Evolutionary conservation across 2,888 invertebrate species (phyloP), one percentile per base, ranked within the genome.

Genomic region (Trilocha varians): DNA sequence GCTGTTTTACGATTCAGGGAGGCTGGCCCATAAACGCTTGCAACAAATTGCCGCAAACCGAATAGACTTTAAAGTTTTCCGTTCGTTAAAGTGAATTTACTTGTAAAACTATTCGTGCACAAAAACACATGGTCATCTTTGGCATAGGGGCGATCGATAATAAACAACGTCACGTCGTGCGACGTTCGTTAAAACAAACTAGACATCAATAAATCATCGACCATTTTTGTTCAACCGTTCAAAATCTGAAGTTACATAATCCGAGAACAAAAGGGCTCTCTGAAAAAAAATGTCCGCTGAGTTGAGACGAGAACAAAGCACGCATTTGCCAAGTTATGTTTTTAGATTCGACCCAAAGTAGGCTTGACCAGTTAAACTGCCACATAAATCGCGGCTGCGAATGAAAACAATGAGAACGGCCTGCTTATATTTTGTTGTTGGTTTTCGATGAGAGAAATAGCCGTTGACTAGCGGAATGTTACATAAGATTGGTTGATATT

Each of bases 331-430:
- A 67, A 70, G 71, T 70, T 73, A 67, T 73, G 68, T 72, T 72
- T 68, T 68, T 70, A 65, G 65, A 61, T 55, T 60, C 59, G 53
- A 57, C 53, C 60, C 61, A 67, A 65, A 73, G 68, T 71, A 71
- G 70, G 66, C 61, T 61, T 62, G 68, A 59, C 65, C 65, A 68
- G 75, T 78, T 66, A 61, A 70, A 64, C 70, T 65, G 75, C 75
- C 82, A 67, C 83, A 84, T 84, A 84, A 84, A 84, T 85, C 74
- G 70, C 62, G 59, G 46, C 61, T 59, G 62, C 62, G 70, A 68
- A 61, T 65, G 69, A 70, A 74, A 80, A 82, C 76, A 79, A 80
- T 78, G 74, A 72, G 71, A 65, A 49, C 67, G 59, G 62, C 60
- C 66, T n/a, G 60, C 68, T 60, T 67, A 54, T 61, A 62, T 66